phyloP scores from a whole-genome alignment of 2,113 vertebrate species.

The Anguilla japonica region DNA sequence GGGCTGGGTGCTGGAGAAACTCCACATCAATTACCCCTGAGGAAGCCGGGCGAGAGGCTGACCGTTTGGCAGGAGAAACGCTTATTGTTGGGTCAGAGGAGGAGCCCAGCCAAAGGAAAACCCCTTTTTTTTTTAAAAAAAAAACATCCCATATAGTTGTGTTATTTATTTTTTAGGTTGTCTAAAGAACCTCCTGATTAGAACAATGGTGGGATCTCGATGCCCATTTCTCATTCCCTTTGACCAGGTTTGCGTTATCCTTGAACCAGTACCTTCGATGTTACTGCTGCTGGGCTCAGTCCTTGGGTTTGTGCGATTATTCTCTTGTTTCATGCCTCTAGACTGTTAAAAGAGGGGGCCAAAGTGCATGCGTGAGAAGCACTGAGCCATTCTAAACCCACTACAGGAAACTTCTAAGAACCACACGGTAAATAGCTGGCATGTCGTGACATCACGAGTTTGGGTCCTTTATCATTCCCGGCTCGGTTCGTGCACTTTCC shows the following conservation, averaged over 20 bases:
- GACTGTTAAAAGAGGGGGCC: constrained; percentile 51
- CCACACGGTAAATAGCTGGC: constrained; percentile 64
- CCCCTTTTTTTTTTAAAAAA: constrained; percentile 34
- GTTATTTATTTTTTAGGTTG: constrained; percentile 45
- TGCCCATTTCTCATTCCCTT: constrained; percentile 32
- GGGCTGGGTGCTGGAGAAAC: constrained; percentile 62
- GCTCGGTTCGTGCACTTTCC: constrained; percentile 61
- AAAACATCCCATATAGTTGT: constrained; percentile 44
- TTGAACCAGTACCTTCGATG: constrained; percentile 30
- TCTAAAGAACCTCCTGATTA: constrained; percentile 45
- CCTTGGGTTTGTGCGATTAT: background rate
- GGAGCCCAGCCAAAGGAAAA: constrained; percentile 41
- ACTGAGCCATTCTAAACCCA: constrained; percentile 62
- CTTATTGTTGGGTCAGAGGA: constrained; percentile 68
- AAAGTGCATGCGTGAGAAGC: constrained; percentile 42
- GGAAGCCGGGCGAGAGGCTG: constrained; percentile 71
- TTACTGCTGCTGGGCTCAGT: constrained; percentile 3
- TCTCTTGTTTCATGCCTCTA: constrained; percentile 2
- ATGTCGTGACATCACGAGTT: constrained; percentile 60
- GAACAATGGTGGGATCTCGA: constrained; percentile 35
- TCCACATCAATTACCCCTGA: constrained; percentile 77
- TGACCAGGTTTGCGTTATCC: constrained; percentile 31
- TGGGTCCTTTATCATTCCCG: constrained; percentile 66
- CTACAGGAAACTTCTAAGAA: constrained; percentile 59
- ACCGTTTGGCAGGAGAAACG: constrained; percentile 68